A percentile compares a stretch with the other conserved stretches of the same genome.
Conservation (phyloP, 1,140 invertebrate genomes). For the Lordiphosa stackelbergi region DNA sequence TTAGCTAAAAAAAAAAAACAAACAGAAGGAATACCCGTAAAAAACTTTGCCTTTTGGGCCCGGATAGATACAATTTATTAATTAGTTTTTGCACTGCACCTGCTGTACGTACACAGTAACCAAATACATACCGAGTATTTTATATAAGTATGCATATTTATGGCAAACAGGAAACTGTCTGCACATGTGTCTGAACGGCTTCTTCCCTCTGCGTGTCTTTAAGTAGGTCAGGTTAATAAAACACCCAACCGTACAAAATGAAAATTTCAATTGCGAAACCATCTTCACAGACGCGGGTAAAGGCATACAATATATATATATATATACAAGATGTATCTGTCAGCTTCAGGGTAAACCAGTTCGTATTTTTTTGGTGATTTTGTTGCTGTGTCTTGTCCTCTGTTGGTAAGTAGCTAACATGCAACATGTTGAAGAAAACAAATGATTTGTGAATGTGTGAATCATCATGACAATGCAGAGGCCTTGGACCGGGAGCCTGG, state of each 20-base stretch:
- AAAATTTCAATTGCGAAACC: constrained; percentile 5
- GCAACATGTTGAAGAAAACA: no score
- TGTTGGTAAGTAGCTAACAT: no score
- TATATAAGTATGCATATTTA: no score
- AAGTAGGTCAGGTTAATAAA: constrained; percentile 20
- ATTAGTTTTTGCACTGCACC: constrained; percentile 17
- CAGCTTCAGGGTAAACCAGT: no score
- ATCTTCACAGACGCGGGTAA: background rate
- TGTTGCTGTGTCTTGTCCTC: no score
- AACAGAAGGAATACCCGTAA: background rate
- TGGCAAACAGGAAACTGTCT: constrained; percentile 10
- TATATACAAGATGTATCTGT: no score
- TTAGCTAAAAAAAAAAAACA: constrained; percentile 31
- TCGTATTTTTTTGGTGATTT: no score
- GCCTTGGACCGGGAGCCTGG: no score
- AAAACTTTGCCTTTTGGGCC: constrained; percentile 4
- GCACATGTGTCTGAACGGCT: background rate
- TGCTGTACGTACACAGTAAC: constrained; percentile 8
- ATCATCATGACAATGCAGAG: no score
- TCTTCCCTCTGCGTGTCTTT: background rate
- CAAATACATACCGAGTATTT: background rate
- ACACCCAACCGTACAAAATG: constrained; percentile 3
- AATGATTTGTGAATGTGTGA: no score
- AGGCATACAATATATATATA: background rate
- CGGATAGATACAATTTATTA: constrained; percentile 8